A percentile compares a stretch with the other conserved stretches of the same genome.
Evolutionary conservation across 1,140 invertebrate species (phyloP).

Genomic region (Euura lappo): DNA sequence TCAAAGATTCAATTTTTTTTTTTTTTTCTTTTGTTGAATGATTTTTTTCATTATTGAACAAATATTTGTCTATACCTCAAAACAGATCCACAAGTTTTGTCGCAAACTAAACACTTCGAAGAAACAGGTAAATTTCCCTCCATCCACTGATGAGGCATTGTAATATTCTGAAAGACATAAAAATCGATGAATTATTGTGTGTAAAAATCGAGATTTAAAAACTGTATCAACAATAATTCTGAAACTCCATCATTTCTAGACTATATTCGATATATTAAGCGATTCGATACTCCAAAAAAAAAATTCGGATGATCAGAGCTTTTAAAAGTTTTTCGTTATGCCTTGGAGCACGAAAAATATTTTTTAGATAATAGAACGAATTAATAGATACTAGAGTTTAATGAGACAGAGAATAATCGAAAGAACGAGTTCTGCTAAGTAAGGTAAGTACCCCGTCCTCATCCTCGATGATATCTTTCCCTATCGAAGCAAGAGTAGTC

Average conservation of each 20-base stretch:
- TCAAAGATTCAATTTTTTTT: background rate
- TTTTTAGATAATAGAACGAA: background rate
- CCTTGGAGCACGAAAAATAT: background rate
- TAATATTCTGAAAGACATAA: constrained; percentile 73
- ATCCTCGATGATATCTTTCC: constrained; percentile 93
- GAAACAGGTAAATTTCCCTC: constrained; percentile 96
- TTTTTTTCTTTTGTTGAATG: constrained; percentile 12
- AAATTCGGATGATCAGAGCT: too few relatives aligned
- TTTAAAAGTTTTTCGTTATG: too few relatives aligned
- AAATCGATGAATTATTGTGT: constrained; percentile 10
- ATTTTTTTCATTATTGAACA: constrained; percentile 9
- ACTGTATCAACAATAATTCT: background rate
- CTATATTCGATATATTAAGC: too few relatives aligned
- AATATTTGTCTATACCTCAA: constrained; percentile 66
- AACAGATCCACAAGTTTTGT: constrained; percentile 96
- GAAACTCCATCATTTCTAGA: background rate
- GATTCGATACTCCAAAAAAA: too few relatives aligned
- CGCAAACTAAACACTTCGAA: constrained; percentile 92
- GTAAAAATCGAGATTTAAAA: constrained; percentile 16
- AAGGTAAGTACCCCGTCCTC: constrained; percentile 76
- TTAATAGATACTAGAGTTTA: too few relatives aligned
- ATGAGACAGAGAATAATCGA: too few relatives aligned
- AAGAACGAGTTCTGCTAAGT: too few relatives aligned
- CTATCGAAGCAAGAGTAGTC: constrained; percentile 92
- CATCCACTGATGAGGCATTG: constrained; percentile 98